Percentiles rank a stretch among this genome's conserved stretches.
Evolutionary conservation across 2,888 invertebrate species (phyloP).

Genomic region (Diaprepes abbreviatus): DNA sequence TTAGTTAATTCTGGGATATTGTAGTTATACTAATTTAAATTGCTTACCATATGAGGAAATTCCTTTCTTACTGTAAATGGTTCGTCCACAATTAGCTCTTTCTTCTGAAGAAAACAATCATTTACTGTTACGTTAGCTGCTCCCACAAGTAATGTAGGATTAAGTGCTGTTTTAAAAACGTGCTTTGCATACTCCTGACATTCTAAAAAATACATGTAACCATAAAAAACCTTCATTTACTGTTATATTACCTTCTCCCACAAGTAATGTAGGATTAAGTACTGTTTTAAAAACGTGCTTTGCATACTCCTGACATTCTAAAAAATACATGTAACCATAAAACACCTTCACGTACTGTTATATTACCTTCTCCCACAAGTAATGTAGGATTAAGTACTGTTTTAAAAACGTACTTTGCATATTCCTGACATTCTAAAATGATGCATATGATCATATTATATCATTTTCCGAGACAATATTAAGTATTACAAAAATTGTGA

Average conservation of each 20-base stretch:
- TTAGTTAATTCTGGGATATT: no score
- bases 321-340: background rate
- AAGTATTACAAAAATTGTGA: no score
- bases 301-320: background rate
- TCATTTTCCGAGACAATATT: no score
- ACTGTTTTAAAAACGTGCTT: background rate
- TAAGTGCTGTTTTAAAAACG: background rate
- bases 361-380: background rate
- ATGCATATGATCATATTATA: no score
- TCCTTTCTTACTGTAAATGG: background rate
- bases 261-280: background rate
- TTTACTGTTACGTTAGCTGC: background rate
- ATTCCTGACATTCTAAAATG: background rate
- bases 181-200: background rate
- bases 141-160: background rate
- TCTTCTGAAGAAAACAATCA: background rate
- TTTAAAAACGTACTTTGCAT: background rate
- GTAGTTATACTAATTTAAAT: no score
- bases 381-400: background rate
- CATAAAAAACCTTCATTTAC: background rate
- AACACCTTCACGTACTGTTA: background rate
- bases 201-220: background rate
- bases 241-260: background rate
- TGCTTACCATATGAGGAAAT: constrained; percentile 8
- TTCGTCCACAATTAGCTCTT: background rate